Conservation (phyloP, 2,113 vertebrate genomes). For the Camelus bactrianus region DNA sequence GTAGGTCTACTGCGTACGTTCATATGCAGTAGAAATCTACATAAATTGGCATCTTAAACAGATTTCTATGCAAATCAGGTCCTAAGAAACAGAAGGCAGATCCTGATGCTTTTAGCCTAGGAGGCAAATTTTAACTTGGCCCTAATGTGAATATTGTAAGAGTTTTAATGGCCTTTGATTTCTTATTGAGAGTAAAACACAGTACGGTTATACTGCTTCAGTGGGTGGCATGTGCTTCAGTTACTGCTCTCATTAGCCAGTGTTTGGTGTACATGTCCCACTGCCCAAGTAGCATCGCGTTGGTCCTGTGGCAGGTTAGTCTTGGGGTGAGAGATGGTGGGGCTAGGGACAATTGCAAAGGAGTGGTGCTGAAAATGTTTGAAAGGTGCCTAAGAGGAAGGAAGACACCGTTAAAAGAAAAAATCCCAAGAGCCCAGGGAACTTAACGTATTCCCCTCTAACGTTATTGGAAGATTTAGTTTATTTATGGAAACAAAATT, state of each 20-base stretch:
- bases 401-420: not conserved
- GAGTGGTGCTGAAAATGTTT: not conserved
- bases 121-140: constrained; percentile 14
- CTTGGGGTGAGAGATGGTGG: not conserved
- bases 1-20: not conserved
- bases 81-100: not conserved
- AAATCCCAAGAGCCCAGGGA: not conserved
- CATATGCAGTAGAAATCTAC: not conserved
- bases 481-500: not conserved
- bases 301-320: not conserved
- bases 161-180: not conserved
- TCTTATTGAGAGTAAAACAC: not conserved
- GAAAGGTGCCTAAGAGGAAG: not conserved
- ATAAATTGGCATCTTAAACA: not conserved
- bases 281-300: not conserved
- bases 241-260: not conserved
- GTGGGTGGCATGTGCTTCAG: accelerated
- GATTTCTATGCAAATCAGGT: not conserved
- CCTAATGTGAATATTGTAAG: not conserved
- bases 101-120: not conserved
- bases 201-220: not conserved
- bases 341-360: not conserved
- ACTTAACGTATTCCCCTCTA: not conserved
- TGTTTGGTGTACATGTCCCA: not conserved
- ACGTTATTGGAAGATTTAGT: not conserved